Base-by-base conservation (phyloP, 2,113 vertebrate species). In the Balaeniceps rex region DNA sequence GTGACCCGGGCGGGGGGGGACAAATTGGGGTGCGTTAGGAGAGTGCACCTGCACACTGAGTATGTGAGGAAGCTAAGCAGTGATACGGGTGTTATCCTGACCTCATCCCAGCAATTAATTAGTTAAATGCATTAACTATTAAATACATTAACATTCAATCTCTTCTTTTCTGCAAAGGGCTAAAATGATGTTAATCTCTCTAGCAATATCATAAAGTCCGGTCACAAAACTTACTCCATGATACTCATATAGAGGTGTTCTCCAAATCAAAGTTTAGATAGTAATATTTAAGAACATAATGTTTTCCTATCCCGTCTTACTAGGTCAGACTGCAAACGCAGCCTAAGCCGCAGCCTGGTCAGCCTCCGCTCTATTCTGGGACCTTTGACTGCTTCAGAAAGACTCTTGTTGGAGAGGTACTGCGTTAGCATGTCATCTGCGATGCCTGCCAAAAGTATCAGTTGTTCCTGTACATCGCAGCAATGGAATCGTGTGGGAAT, bases 271-370 rank as follows among this genome's bases (percentile, higher is more conserved):
- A 23, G 14, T 29, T 87, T 5, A 25, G 4, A 3, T 1, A 11
- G 21, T 7, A 17, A 12, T n/a, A 17, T 22, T 63, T 54, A 21
- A 63, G 36, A 28, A 72, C 47, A 19, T 5, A 7, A 46, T 3
- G 10, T 17, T 79, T 74, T 83, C 8, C 6, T 25, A 0, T 87
- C 21, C 16, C 1, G 7, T n/a, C 85, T 82, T 16, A 36, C 76
- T 90, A 99, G 99, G 99, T 99, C 86, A 99, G 99, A 54, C 97
- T 99, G 88, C 99, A 99, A 95, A 99, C 99, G 34, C 99, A 99
- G 90, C 98, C 99, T 8, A 98, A 98, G 47, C 98, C 98, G 22
- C 97, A 97, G 94, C 98, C 99, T 12, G 99, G 99, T 34, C 98
- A 99, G 80, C 17, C 89, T 14, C 97, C 80, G 2, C 24, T 98